These are phyloP conservation scores for Channa maculata DNA, from an alignment of 2,113 vertebrate genomes.

Conservation along the genomic window DNA sequence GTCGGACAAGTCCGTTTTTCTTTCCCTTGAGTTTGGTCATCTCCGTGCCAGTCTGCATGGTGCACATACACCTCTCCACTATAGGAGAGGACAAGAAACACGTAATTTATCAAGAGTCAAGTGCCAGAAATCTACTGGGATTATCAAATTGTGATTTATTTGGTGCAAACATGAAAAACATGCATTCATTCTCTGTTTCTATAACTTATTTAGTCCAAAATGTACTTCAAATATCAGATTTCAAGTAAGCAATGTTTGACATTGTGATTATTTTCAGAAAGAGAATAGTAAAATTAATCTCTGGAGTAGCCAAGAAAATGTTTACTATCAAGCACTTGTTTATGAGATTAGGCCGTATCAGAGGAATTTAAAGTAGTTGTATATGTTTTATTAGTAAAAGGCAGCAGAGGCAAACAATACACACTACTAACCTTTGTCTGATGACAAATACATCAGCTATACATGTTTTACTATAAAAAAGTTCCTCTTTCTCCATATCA, in stretches of 20 bases:
- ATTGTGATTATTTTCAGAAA: not conserved
- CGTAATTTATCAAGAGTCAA: not conserved
- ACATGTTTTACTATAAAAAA: too few relatives aligned
- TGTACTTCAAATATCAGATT: not conserved
- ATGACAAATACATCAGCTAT: too few relatives aligned
- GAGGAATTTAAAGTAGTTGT: constrained; percentile 32
- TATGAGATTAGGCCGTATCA: constrained; percentile 66
- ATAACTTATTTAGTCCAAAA: not conserved
- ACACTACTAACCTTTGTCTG: not conserved
- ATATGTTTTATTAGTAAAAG: constrained; percentile 18
- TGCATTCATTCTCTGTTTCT: not conserved
- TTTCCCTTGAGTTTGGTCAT: constrained; percentile 95
- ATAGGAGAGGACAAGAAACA: constrained; percentile 11
- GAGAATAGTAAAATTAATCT: not conserved
- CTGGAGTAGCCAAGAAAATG: not conserved
- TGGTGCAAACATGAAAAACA: not conserved
- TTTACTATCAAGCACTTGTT: constrained; percentile 54
- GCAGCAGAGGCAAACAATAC: not conserved
- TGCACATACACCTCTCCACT: constrained; percentile 86
- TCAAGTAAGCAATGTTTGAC: not conserved
- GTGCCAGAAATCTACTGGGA: not conserved
- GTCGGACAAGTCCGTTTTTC: constrained; percentile 90
- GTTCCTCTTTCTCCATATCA: too few relatives aligned
- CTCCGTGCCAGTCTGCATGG: constrained; percentile 93
- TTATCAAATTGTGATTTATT: not conserved